Conservation (phyloP, 1,140 invertebrate genomes). For the Zophobas atratus region DNA sequence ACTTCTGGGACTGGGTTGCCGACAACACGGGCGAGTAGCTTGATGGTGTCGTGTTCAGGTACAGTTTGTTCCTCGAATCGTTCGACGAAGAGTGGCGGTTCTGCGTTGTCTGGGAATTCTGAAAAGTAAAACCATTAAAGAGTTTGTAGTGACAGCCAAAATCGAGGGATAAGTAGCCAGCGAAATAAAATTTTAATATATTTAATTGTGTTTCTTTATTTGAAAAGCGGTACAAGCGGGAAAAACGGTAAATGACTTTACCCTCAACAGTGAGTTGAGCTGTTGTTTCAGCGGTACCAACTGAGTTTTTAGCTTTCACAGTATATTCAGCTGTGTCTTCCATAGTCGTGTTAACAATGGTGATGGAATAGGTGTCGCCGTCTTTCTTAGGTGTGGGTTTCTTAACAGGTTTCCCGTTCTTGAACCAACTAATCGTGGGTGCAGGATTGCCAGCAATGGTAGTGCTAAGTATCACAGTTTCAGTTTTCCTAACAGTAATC, state of each 20-base stretch:
- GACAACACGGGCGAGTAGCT: conserved; percentile 87
- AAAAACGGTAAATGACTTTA: conserved; percentile 66
- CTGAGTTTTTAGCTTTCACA: conserved; percentile 83
- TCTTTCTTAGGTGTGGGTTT: conserved; percentile 74
- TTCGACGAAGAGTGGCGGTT: conserved; percentile 89
- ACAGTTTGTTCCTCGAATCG: conserved; percentile 89
- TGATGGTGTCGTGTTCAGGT: conserved; percentile 85
- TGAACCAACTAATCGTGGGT: conserved; percentile 86
- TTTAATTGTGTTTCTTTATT: conserved; percentile 20
- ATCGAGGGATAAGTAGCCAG: conserved; percentile 4
- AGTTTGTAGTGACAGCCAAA: neutral
- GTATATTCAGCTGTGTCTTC: conserved; percentile 85
- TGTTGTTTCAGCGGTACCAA: conserved; percentile 82
- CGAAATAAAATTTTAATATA: conserved; percentile 29
- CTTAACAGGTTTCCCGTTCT: conserved; percentile 80
- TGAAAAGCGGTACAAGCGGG: conserved; percentile 2
- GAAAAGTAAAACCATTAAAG: conserved; percentile 58
- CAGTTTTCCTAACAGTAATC: conserved; percentile 83
- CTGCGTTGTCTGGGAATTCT: conserved; percentile 80
- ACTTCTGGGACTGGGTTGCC: conserved; percentile 92
- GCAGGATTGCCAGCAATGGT: conserved; percentile 87
- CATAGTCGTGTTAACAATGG: conserved; percentile 77
- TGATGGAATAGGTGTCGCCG: conserved; percentile 79
- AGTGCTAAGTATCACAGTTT: conserved; percentile 81
- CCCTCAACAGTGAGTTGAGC: conserved; percentile 87